Evolutionary conservation across 2,113 vertebrate genomes (phyloP).

Genomic region (Prinia subflava): DNA sequence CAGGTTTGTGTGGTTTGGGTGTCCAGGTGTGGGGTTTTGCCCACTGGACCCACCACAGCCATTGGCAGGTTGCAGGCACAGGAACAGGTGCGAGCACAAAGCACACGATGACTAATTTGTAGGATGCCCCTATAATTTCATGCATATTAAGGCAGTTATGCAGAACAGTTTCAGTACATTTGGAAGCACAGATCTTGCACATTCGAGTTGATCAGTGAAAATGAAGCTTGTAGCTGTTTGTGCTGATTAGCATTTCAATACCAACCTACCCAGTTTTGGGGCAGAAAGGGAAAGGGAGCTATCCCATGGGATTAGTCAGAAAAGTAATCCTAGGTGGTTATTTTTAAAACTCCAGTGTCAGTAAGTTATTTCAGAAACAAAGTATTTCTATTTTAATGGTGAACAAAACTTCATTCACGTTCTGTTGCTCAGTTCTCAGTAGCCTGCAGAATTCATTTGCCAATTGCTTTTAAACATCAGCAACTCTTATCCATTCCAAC

Average conservation of each 20-base stretch:
- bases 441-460: constrained; percentile 18
- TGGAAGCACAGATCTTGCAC: constrained; percentile 32
- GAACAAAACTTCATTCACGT: background rate
- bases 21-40: background rate
- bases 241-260: constrained; percentile 41
- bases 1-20: background rate
- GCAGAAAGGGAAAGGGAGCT: constrained; percentile 15
- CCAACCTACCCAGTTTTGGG: background rate
- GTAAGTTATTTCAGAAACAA: constrained; percentile 48
- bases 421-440: background rate
- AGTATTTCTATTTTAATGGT: constrained; percentile 22
- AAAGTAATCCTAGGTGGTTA: background rate
- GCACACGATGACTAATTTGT: background rate
- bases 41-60: background rate
- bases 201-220: background rate
- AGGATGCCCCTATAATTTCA: constrained; percentile 53
- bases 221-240: background rate
- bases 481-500: background rate
- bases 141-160: constrained; percentile 43
- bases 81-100: constrained; percentile 9
- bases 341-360: constrained; percentile 39
- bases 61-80: background rate
- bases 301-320: background rate
- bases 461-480: constrained; percentile 31
- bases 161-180: constrained; percentile 8